Conservation (phyloP, 2,797 vertebrate genomes). For the Pseudomugil gertrudae region DNA sequence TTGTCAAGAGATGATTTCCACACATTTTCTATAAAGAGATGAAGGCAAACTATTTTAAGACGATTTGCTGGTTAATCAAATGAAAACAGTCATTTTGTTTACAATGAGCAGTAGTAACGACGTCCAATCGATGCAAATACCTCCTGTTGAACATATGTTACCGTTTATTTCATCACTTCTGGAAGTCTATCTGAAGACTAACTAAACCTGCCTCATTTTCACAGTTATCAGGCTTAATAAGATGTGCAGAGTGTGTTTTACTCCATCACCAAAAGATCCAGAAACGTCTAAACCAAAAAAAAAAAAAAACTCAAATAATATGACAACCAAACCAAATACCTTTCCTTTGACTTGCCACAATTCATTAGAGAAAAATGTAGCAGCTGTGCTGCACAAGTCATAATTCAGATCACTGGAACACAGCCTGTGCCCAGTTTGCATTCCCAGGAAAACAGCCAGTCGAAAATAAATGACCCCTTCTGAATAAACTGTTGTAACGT, state of each 20-base stretch:
- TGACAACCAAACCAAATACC: conserved; percentile 1
- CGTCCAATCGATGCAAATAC: no score
- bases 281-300: not conserved
- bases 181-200: not conserved
- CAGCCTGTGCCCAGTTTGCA: conserved; percentile 56
- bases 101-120: not conserved
- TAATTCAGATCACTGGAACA: conserved; percentile 63
- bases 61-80: not conserved
- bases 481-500: conserved; percentile 65
- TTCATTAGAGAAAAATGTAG: conserved; percentile 29
- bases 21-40: not conserved
- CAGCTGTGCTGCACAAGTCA: conserved; percentile 46
- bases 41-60: not conserved
- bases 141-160: not conserved
- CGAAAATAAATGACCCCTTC: conserved; percentile 63
- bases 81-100: not conserved
- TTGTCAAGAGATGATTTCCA: conserved; percentile 32
- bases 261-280: not conserved
- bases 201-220: not conserved
- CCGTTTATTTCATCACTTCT: no score
- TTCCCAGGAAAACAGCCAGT: conserved; percentile 65
- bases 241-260: not conserved
- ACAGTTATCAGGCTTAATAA: not conserved
- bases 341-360: conserved; percentile 13
- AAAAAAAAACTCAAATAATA: not conserved